Conservation (phyloP, 2,797 vertebrate species). For the Enteromius anoplus region DNA sequence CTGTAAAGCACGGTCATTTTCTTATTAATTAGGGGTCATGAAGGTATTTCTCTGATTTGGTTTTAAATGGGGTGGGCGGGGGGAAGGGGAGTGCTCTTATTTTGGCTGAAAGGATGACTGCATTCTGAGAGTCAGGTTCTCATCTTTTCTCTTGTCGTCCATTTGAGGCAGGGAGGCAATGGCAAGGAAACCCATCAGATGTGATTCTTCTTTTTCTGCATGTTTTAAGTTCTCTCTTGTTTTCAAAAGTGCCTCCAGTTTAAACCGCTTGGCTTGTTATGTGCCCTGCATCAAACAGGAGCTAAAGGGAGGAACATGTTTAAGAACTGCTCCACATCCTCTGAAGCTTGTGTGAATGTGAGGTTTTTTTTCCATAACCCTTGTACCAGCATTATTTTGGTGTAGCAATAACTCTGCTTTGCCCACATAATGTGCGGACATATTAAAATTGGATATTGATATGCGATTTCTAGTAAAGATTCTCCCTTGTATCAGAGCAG, state of each 20-base stretch:
- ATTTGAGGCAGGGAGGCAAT: constrained; percentile 9
- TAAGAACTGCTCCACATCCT: constrained; percentile 58
- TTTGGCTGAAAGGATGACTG: constrained; percentile 17
- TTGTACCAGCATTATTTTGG: constrained; percentile 72
- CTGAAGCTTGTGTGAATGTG: constrained; percentile 50
- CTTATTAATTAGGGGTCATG: constrained; percentile 12
- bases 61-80: constrained; percentile 43
- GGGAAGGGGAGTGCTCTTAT: constrained; percentile 22
- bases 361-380: constrained; percentile 60
- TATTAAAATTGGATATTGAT: constrained; percentile 64
- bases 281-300: constrained; percentile 71
- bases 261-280: constrained; percentile 75
- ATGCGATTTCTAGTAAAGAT: constrained; percentile 55
- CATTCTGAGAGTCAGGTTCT: constrained; percentile 28
- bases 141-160: constrained; percentile 4
- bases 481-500: constrained; percentile 47
- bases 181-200: constrained; percentile 57
- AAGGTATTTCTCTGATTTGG: constrained; percentile 42
- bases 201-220: constrained; percentile 53
- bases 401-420: constrained; percentile 78
- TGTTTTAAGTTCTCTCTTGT: constrained; percentile 57
- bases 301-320: constrained; percentile 62
- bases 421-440: constrained; percentile 52
- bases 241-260: constrained; percentile 84
- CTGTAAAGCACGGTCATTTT: constrained; percentile 48